These are phyloP conservation scores for Philaethria dido DNA, from an alignment of 2,888 invertebrate species.

Conservation along the genomic window DNA sequence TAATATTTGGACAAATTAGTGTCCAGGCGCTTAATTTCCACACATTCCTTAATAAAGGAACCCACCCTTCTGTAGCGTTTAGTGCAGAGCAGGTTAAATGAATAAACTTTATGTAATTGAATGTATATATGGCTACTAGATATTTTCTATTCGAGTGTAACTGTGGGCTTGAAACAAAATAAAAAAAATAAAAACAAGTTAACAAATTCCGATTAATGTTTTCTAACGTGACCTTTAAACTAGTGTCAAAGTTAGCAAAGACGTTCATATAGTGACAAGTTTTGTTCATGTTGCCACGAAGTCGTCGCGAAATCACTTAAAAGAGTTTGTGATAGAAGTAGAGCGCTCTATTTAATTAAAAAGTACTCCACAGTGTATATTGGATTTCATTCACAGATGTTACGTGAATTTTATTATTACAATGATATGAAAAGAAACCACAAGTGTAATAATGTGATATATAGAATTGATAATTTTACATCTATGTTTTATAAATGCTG, in stretches of 20 bases:
- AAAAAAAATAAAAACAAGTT: neutral
- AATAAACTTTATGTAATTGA: no score
- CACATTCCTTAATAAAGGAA: no score
- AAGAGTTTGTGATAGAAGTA: constrained; percentile 37
- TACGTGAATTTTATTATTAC: neutral
- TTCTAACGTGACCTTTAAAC: neutral
- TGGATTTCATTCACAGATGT: constrained; percentile 25
- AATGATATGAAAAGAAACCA: neutral
- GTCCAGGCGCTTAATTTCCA: no score
- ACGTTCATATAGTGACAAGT: constrained; percentile 21
- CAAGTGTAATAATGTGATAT: neutral
- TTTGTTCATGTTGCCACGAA: constrained; percentile 29
- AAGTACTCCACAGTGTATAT: constrained; percentile 40
- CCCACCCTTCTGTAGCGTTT: no score
- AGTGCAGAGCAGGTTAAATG: no score
- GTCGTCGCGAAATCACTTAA: constrained; percentile 30
- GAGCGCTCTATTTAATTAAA: constrained; percentile 47
- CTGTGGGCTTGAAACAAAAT: no score
- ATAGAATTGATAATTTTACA: no score
- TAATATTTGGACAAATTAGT: no score
- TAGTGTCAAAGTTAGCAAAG: constrained; percentile 6
- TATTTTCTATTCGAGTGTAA: no score
- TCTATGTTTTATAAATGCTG: no score
- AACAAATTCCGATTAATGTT: neutral
- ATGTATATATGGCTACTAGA: no score